phyloP scores from a whole-genome alignment of 1,140 invertebrate genomes.

The Prorops nasuta region DNA sequence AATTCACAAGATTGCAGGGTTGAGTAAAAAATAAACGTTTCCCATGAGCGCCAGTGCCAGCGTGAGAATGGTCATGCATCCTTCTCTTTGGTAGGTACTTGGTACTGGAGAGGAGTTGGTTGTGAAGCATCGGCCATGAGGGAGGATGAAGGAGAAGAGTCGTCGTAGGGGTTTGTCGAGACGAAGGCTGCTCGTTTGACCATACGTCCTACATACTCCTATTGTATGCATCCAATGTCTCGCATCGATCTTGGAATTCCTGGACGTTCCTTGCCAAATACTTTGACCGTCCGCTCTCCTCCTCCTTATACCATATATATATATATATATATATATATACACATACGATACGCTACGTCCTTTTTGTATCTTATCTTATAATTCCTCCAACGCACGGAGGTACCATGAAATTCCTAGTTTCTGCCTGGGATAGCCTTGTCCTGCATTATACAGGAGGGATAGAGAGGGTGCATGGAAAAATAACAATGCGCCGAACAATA shows the following conservation, averaged over 20 bases:
- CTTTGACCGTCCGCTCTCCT: not conserved
- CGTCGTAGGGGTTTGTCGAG: too few relatives aligned
- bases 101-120: too few relatives aligned
- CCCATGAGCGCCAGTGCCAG: conserved; percentile 9
- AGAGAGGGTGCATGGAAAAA: too few relatives aligned
- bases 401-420: not conserved
- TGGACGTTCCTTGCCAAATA: too few relatives aligned
- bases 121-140: too few relatives aligned
- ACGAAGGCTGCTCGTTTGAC: too few relatives aligned
- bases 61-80: conserved; percentile 2
- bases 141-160: too few relatives aligned
- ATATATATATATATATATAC: too few relatives aligned
- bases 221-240: not conserved
- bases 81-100: conserved; percentile 1
- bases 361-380: not conserved
- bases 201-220: too few relatives aligned
- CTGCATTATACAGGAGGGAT: too few relatives aligned
- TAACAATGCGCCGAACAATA: too few relatives aligned
- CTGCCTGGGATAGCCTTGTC: too few relatives aligned
- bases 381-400: not conserved
- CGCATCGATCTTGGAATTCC: not conserved
- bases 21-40: conserved; percentile 13
- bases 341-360: not conserved
- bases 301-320: not conserved
- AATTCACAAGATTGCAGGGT: conserved; percentile 7